Evolutionary conservation across 2,113 vertebrate genomes (phyloP), one percentile per base, ranked within the genome.

Genomic region (Cryptomyrus ogoouensis): DNA sequence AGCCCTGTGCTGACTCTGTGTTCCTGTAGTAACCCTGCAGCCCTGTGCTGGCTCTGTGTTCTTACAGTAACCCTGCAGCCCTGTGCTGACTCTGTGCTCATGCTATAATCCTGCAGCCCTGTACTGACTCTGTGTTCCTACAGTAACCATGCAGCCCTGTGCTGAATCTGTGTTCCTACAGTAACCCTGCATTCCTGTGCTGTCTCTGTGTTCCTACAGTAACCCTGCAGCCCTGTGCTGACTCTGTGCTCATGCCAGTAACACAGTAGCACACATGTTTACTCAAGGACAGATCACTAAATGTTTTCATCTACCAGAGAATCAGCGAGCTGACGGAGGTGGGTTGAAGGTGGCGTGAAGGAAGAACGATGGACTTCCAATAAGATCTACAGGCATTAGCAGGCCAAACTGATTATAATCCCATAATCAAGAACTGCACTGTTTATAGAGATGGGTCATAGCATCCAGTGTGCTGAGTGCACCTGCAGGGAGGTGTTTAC

Each of bases 301-400:
- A 27, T 31, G 44, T 86, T 86, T 31, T 27, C 49, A 52, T 31
- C 21, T 49, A 31, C 13, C 13, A 47, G 42, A 83, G 42, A 84
- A 84, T 35, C 3, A 21, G n/a, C 6, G 17, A 66, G 74, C 42
- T 83, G 44, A 88, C 62, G 74, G 52, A 62, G 31, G 49, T 24
- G 12, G 42, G 47, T 56, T 70, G 52, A 90, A 83, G 86, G 83
- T 86, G 89, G 15, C 31, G n/a, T 87, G 58, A 88, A 88, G 53
- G 42, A 84, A 58, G 70, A 88, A 83, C 21, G 27, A 88, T 39
- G 3, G 17, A 47, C 47, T 80, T 88, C 74, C 83, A 88, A 83
- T 70, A 31, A 56, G 49, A 77, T 35, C 53, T 80, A 42, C 15
- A 80, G 35, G 74, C 74, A 80, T 42, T 80, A 19, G 35, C 17